Percentiles rank a stretch among this genome's conserved stretches.
phyloP scores from a whole-genome alignment of 1,140 invertebrate genomes.

The Meloidogyne hapla region DNA sequence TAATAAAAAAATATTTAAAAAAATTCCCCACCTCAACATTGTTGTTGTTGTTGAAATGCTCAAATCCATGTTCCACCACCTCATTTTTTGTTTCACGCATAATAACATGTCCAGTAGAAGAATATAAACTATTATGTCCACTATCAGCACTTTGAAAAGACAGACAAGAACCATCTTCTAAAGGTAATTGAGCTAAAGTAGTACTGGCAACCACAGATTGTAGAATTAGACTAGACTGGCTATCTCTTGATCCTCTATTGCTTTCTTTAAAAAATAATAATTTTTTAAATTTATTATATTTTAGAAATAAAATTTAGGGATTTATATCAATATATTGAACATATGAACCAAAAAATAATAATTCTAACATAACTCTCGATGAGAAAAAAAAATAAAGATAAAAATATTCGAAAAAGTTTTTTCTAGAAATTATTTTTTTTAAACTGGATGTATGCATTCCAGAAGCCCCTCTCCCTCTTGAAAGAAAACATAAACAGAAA shows the following conservation, averaged over 20 bases:
- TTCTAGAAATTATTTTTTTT: too few species aligned
- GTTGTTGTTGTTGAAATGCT: neutral
- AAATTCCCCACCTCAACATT: neutral
- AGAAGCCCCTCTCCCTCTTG: too few species aligned
- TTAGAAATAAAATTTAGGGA: too few species aligned
- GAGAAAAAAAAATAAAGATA: too few species aligned
- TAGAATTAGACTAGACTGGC: conserved; percentile 21
- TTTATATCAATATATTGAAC: too few species aligned
- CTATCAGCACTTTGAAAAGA: neutral
- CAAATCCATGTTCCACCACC: neutral
- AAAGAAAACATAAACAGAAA: too few species aligned
- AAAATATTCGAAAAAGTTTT: too few species aligned
- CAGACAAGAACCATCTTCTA: neutral
- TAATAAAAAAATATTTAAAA: neutral
- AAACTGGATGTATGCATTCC: too few species aligned
- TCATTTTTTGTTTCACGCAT: neutral
- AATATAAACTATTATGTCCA: neutral
- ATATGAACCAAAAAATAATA: too few species aligned
- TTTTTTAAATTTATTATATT: too few species aligned
- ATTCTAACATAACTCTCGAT: too few species aligned
- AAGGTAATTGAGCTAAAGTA: neutral
- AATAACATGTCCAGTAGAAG: neutral
- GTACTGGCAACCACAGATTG: neutral
- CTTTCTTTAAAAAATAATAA: neutral
- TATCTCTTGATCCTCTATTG: conserved; percentile 19